phyloP scores from a whole-genome alignment of 2,797 vertebrate genomes.

The Artibeus jamaicensis region DNA sequence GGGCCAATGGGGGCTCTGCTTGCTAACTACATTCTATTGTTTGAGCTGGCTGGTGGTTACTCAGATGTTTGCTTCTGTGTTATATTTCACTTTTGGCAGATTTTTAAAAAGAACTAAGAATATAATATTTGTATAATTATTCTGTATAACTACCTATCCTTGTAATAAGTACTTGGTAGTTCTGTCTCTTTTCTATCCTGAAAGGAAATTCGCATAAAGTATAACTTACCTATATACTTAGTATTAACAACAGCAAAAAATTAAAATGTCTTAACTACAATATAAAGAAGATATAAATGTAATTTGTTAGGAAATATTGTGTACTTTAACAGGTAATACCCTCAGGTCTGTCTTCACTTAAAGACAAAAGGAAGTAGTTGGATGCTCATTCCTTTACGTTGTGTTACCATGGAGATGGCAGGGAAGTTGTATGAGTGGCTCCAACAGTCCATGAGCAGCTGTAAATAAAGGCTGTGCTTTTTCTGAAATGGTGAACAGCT shows the following conservation, averaged over 20 bases:
- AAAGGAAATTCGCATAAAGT: background rate
- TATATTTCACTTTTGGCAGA: background rate
- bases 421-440: background rate
- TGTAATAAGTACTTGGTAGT: background rate
- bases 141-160: background rate
- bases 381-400: background rate
- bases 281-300: background rate
- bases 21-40: background rate
- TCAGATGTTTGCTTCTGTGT: background rate
- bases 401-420: background rate
- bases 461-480: background rate
- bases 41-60: background rate
- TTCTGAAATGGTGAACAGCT: background rate
- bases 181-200: background rate
- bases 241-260: background rate
- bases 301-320: background rate
- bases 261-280: background rate
- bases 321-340: background rate
- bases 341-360: background rate
- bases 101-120: background rate
- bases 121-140: no score
- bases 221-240: background rate
- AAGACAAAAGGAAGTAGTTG: background rate
- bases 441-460: background rate
- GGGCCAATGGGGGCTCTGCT: background rate